Evolutionary conservation across 2,888 invertebrate species (phyloP), one percentile per base, ranked within the genome.

Genomic region (Maniola hyperantus): DNA sequence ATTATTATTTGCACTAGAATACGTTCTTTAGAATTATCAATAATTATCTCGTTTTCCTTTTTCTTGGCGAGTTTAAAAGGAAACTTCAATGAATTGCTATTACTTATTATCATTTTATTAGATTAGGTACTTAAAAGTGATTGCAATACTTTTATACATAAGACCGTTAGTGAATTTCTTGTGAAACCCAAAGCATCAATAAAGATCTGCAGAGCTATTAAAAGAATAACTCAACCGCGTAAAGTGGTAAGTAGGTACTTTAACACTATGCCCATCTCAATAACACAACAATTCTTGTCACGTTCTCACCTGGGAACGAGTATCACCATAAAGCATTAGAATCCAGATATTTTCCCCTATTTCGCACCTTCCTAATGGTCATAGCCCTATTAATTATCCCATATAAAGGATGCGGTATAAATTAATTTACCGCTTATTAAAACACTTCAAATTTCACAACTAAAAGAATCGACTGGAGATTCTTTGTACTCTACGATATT

Each of bases 361-460:
- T 64, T 62, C 62, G 62, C 57, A 51, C 26, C n/a, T 65, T 58
- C 58, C 11, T 67, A 61, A 65, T 66, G 68, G 62, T 65, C 65
- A 67, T 67, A 66, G 64, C 62, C 73, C 76, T 79, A 80, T 79
- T 79, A 79, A 78, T 74, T 76, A 75, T 72, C 62, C 79, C 77
- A 65, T 78, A 77, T 76, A 83, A 65, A 79, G 79, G 53, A 62
- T 39, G 66, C 63, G 66, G 66, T 64, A 75, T 83, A 83, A 82
- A 82, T 83, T 74, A 83, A 86, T 87, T 86, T 83, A 76, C 77
- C 86, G 85, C 83, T 84, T 85, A 84, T 85, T 87, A 87, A 83
- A 85, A 80, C 83, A 79, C 80, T 83, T 84, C 71, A 79, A 83
- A 84, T 84, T 79, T 81, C 79, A 79, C 79, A 79, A 78, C 75